Base-by-base conservation (phyloP, 2,113 vertebrate species). In the Patagioenas fasciata region DNA sequence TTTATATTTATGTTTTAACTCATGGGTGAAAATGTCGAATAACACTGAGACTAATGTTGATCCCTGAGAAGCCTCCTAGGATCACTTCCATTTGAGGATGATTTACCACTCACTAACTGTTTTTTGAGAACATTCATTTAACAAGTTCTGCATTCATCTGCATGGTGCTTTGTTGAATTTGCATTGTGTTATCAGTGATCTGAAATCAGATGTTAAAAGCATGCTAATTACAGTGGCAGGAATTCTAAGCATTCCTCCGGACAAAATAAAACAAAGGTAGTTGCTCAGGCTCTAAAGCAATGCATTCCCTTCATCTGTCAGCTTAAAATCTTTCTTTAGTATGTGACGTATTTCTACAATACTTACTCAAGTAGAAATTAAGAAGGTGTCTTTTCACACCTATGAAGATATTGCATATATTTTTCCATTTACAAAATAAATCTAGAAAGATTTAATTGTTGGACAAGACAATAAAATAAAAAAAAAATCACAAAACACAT, bases 1-100 rank as follows among this genome's bases (percentile, higher is more conserved):
- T 97, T 96, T 95, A 88, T 75, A 54, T 65, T 94, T 95, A 42
- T 75, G 44, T 87, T 95, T 89, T 89, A 97, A 93, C 73, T 93
- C 73, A 82, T 60, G 81, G 83, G 71, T 91, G 93, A 95, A 97
- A 95, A 94, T 82, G 81, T 85, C 94, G 91, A 94, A 79, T 89
- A 95, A 81, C 61, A 51, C 36, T 53, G 53, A 84, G 36, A 75
- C 77, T 89, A 94, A 95, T 81, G 86, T 84, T 91, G 73, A 85
- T 95, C 91, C 78, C 95, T 24, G 36, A 92, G 81, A 78, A 96
- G 70, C 54, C 50, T 84, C 47, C 53, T 82, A 87, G 54, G 40
- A 92, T 87, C 34, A 65, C 50, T 74, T 85, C 38, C 25, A 77
- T 94, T 87, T 95, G 73, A 65, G 25, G 69, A 81, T 86, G 91